Percentiles rank a stretch among this genome's conserved stretches.
phyloP scores from a whole-genome alignment of 2,888 invertebrate species.

The Caenorhabditis japonica region DNA sequence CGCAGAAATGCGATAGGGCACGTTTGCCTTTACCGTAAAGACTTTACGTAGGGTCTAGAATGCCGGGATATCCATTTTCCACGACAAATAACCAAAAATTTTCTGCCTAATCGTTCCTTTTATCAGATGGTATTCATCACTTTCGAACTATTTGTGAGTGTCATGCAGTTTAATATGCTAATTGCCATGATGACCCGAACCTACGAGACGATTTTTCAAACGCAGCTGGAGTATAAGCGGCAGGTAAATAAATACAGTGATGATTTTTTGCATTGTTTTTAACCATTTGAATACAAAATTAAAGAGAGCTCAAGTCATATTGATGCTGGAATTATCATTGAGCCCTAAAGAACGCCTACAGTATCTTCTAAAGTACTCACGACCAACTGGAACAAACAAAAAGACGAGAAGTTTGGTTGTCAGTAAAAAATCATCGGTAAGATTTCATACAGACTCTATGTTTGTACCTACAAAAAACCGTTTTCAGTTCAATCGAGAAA shows the following conservation, averaged over 20 bases:
- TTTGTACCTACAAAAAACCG: not conserved
- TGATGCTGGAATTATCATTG: slow-evolving; percentile 95
- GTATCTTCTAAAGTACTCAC: slow-evolving; percentile 91
- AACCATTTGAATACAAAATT: not conserved
- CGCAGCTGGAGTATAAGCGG: slow-evolving; percentile 93
- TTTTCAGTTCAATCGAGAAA: slow-evolving; percentile 40
- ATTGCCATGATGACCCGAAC: slow-evolving; percentile 97
- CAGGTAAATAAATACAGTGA: no score
- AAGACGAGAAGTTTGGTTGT: slow-evolving; percentile 74
- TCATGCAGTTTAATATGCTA: slow-evolving; percentile 94
- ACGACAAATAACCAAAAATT: no score
- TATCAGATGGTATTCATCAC: slow-evolving; percentile 86
- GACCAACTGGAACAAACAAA: slow-evolving; percentile 82
- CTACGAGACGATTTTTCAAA: slow-evolving; percentile 96
- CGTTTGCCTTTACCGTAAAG: no score
- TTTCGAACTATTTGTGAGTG: slow-evolving; percentile 96
- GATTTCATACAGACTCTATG: not conserved
- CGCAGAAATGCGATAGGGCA: no score
- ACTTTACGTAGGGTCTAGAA: no score
- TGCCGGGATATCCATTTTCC: no score
- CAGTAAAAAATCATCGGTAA: slow-evolving; percentile 55
- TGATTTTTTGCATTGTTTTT: not conserved
- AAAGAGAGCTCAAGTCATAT: slow-evolving; percentile 84
- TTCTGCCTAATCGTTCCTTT: no score
- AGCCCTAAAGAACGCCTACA: slow-evolving; percentile 85